A percentile compares a stretch with the other conserved stretches of the same genome.
These are phyloP conservation scores for Pyrocoelia pectoralis DNA, from an alignment of 2,888 invertebrate genomes.

Conservation along the genomic window DNA sequence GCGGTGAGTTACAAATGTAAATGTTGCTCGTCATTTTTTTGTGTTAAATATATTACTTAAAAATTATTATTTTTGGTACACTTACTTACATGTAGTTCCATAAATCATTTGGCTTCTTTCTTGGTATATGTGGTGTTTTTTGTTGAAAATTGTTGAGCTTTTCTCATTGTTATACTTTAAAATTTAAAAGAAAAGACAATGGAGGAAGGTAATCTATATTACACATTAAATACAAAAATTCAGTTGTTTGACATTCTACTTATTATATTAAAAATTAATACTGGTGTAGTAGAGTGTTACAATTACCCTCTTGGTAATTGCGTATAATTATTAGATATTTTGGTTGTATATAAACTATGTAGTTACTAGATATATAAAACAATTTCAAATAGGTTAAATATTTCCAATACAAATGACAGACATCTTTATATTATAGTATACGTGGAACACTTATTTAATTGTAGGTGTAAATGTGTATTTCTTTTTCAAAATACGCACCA, in stretches of 20 bases:
- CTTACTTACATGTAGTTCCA: no score
- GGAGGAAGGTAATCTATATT: neutral
- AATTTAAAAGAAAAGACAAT: no score
- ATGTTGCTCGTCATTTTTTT: no score
- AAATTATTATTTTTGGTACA: no score
- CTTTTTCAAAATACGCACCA: neutral
- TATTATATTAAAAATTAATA: conserved; percentile 2
- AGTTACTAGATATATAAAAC: neutral
- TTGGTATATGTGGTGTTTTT: no score
- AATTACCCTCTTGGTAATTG: neutral
- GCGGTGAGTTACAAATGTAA: no score
- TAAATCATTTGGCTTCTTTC: no score
- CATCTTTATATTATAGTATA: neutral
- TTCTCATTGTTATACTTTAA: no score
- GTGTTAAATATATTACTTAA: no score
- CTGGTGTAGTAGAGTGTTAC: conserved; percentile 2
- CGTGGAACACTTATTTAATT: neutral
- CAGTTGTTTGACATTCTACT: neutral
- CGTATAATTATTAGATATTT: neutral
- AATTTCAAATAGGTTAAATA: neutral
- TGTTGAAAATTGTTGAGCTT: no score
- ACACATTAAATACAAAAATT: neutral
- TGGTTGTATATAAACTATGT: neutral
- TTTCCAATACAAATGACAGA: neutral
- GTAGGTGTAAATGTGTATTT: neutral